Evolutionary conservation across 1,140 invertebrate genomes (phyloP).

Genomic region (Diuraphis noxia): DNA sequence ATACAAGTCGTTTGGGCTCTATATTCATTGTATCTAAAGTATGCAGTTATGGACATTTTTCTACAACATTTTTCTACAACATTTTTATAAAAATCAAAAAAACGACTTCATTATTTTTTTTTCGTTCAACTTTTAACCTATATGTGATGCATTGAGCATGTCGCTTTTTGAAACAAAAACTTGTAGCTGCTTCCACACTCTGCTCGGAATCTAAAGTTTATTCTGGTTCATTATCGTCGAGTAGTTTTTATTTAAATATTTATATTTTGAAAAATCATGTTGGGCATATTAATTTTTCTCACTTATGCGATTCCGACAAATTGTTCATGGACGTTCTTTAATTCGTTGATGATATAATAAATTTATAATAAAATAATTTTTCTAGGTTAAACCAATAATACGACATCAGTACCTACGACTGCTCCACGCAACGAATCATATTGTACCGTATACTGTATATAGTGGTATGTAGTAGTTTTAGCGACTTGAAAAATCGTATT

Average conservation of each 20-base stretch:
- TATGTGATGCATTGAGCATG: neutral
- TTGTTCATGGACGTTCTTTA: neutral
- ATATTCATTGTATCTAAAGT: neutral
- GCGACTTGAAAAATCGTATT: neutral
- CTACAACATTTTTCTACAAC: neutral
- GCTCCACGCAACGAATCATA: neutral
- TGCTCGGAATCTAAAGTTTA: neutral
- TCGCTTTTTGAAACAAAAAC: neutral
- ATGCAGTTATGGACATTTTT: neutral
- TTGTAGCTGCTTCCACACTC: neutral
- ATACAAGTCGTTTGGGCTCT: neutral
- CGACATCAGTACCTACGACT: neutral
- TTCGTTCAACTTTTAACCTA: neutral
- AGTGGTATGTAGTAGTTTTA: neutral
- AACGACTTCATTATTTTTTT: neutral
- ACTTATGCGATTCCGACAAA: neutral
- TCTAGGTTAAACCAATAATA: slow-evolving; percentile 26
- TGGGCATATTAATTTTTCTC: neutral
- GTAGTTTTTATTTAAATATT: neutral
- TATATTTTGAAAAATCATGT: neutral
- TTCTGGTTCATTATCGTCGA: neutral
- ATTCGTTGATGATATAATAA: neutral
- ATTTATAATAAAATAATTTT: neutral
- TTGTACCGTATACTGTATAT: neutral
- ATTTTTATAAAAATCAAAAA: neutral